A percentile compares a stretch with the other conserved stretches of the same genome.
Conservation (phyloP, 2,888 invertebrate species). For the Byasa hedistus region DNA sequence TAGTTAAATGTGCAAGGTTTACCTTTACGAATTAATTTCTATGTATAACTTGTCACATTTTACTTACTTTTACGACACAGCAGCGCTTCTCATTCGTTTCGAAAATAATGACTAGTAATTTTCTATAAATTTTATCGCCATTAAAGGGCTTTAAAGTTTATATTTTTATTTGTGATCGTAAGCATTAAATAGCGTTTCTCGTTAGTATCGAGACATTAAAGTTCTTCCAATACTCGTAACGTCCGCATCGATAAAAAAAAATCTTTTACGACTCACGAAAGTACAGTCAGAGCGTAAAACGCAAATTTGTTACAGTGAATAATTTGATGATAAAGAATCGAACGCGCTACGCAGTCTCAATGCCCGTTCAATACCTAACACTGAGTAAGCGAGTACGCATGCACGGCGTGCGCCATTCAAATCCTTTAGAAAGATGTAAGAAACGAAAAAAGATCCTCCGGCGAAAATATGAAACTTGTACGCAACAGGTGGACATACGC, state of each 20-base stretch:
- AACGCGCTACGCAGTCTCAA: conserved; percentile 51
- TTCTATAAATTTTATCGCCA: conserved; percentile 24
- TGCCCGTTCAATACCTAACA: conserved; percentile 65
- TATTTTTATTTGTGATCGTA: conserved; percentile 18
- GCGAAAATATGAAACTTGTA: conserved; percentile 72
- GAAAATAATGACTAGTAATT: neutral
- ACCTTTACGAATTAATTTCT: conserved; percentile 17
- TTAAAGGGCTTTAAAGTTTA: conserved; percentile 23
- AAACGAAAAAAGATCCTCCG: conserved; percentile 71
- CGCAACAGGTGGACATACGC: conserved; percentile 77
- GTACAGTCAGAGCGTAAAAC: conserved; percentile 25
- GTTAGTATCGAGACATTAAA: conserved; percentile 24
- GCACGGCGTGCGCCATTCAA: conserved; percentile 66
- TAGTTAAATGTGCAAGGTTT: conserved; percentile 1
- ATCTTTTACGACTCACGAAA: conserved; percentile 23
- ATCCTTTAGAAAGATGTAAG: conserved; percentile 67
- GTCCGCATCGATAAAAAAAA: conserved; percentile 20
- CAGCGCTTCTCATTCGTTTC: conserved; percentile 8
- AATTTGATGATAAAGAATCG: conserved; percentile 49
- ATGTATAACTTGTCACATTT: conserved; percentile 6
- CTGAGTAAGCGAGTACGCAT: conserved; percentile 58
- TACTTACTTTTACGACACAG: conserved; percentile 6
- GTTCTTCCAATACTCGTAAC: conserved; percentile 12
- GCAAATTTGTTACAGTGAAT: conserved; percentile 17
- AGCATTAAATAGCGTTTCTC: conserved; percentile 25